These are phyloP conservation scores for Hypomecis punctinalis DNA, from an alignment of 2,888 invertebrate genomes.

Conservation along the genomic window DNA sequence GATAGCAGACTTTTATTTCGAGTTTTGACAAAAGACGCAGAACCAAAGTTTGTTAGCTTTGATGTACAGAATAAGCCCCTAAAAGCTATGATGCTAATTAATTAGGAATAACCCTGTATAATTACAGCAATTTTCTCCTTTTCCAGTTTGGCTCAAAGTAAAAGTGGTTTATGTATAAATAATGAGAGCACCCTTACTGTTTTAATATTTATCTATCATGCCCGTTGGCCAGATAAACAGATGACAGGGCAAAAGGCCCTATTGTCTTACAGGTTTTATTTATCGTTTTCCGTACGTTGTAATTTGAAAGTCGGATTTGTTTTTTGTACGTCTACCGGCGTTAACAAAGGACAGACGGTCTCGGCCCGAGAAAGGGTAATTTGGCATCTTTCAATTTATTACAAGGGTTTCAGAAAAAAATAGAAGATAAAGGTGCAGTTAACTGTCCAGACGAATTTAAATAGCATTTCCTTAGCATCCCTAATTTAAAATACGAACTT, in stretches of 20 bases:
- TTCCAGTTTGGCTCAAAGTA: neutral
- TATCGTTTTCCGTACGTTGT: slow-evolving; percentile 63
- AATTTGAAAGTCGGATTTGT: slow-evolving; percentile 63
- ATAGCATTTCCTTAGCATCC: too few relatives aligned
- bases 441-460: neutral
- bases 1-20: too few relatives aligned
- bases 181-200: slow-evolving; percentile 7
- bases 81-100: too few relatives aligned
- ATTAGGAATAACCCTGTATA: too few relatives aligned
- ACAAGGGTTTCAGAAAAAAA: neutral
- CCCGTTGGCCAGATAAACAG: slow-evolving; percentile 26
- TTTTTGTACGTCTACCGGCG: slow-evolving; percentile 44
- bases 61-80: too few relatives aligned
- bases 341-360: slow-evolving; percentile 18
- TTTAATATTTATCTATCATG: neutral
- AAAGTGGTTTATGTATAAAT: neutral
- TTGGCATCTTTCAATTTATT: slow-evolving; percentile 14
- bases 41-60: too few relatives aligned
- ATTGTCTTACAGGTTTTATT: slow-evolving; percentile 64
- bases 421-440: neutral
- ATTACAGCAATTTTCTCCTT: too few relatives aligned
- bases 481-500: too few relatives aligned
- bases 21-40: too few relatives aligned
- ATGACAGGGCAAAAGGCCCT: slow-evolving; percentile 34
- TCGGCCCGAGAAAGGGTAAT: slow-evolving; percentile 9